Percentiles rank a stretch among this genome's conserved stretches.
phyloP scores from a whole-genome alignment of 1,140 invertebrate genomes.

The Cydia splendana region DNA sequence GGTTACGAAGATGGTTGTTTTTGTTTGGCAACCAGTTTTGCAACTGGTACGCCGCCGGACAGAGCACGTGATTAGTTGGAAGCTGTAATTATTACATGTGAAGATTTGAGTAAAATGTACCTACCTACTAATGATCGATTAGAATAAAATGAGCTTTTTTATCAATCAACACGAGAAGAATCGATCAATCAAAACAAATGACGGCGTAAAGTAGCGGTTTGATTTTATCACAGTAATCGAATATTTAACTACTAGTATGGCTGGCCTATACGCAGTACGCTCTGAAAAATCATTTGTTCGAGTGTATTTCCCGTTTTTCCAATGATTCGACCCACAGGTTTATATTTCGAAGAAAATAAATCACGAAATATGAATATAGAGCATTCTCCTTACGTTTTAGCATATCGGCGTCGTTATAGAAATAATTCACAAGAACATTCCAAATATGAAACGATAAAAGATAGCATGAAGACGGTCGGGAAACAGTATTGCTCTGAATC shows the following conservation, averaged over 20 bases:
- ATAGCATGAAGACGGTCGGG: constrained; percentile 59
- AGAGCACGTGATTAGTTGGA: constrained; percentile 25
- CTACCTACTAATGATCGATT: not conserved
- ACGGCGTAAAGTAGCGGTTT: constrained; percentile 48
- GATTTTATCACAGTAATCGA: constrained; percentile 70
- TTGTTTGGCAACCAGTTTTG: constrained; percentile 50
- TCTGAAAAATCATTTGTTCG: constrained; percentile 8
- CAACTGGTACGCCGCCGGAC: constrained; percentile 34
- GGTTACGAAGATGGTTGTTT: constrained; percentile 38
- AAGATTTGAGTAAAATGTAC: not conserved
- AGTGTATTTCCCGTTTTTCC: not conserved
- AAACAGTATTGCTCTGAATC: constrained; percentile 71
- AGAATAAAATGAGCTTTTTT: constrained; percentile 19
- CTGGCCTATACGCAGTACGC: constrained; percentile 33
- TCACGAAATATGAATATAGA: constrained; percentile 38
- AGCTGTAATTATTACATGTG: constrained; percentile 9
- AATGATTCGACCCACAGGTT: constrained; percentile 23
- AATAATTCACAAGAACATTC: constrained; percentile 42
- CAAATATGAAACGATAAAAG: constrained; percentile 50
- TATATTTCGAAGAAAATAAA: not conserved
- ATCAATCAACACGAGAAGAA: constrained; percentile 43
- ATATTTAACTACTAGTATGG: constrained; percentile 66
- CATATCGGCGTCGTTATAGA: constrained; percentile 47
- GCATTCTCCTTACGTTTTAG: constrained; percentile 44
- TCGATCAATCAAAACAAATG: constrained; percentile 70